phyloP scores from a whole-genome alignment of 2,888 invertebrate species.

The Cephalotes varians region DNA sequence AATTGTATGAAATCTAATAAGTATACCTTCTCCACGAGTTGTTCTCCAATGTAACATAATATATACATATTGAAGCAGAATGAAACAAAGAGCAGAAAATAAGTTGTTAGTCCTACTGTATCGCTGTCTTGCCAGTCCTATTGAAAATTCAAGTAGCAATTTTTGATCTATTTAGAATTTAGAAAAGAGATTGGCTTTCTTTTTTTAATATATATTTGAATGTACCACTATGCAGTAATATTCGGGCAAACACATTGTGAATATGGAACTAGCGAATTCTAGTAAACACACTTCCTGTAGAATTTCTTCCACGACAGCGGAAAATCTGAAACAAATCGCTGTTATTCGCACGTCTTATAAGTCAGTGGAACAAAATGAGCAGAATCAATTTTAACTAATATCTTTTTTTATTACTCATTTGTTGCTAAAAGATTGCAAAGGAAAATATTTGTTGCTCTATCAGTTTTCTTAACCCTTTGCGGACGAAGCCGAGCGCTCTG shows the following conservation, averaged over 20 bases:
- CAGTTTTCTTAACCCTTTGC: too few relatives aligned
- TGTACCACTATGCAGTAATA: conserved; percentile 79
- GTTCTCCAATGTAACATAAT: conserved; percentile 62
- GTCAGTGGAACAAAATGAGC: too few relatives aligned
- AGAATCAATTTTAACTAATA: too few relatives aligned
- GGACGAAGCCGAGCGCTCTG: too few relatives aligned
- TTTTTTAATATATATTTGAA: conserved; percentile 1
- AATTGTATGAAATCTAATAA: background rate
- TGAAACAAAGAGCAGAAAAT: conserved; percentile 49
- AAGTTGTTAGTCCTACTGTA: conserved; percentile 43
- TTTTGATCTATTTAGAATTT: background rate
- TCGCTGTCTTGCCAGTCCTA: conserved; percentile 59
- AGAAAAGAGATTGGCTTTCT: background rate
- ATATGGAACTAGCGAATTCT: conserved; percentile 79
- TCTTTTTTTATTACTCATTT: too few relatives aligned
- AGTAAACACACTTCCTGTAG: conserved; percentile 77
- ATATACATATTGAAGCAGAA: conserved; percentile 61
- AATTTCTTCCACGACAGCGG: conserved; percentile 70
- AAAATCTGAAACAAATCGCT: conserved; percentile 66
- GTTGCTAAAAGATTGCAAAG: too few relatives aligned
- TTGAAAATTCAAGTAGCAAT: conserved; percentile 18
- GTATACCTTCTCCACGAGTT: conserved; percentile 56
- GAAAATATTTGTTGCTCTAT: too few relatives aligned
- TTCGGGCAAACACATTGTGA: conserved; percentile 79
- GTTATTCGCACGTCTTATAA: background rate